Conservation (phyloP, 2,888 invertebrate genomes). For the Aphodius granarius region DNA sequence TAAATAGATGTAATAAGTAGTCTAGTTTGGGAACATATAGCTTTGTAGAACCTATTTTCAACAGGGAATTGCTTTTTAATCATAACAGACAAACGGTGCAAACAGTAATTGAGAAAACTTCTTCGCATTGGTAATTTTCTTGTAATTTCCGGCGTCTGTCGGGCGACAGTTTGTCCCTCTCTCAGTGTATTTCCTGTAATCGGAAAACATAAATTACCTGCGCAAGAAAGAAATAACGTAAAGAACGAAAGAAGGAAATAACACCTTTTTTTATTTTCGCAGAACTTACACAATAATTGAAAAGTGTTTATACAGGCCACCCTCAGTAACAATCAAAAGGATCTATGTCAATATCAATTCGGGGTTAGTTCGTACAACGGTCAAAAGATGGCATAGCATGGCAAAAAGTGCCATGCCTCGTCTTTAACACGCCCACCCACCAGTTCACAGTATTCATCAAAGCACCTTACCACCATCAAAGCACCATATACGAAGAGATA, state of each 20-base stretch:
- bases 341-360: too few species aligned
- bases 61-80: neutral
- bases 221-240: neutral
- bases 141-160: slow-evolving; percentile 11
- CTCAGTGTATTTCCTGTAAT: slow-evolving; percentile 7
- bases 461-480: too few species aligned
- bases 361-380: too few species aligned
- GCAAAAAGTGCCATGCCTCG: too few species aligned
- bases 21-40: too few species aligned
- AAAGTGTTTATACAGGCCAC: too few species aligned
- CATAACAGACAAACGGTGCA: neutral
- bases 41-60: neutral
- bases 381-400: too few species aligned
- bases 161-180: slow-evolving; percentile 1
- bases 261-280: neutral
- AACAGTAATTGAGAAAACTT: neutral
- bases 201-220: slow-evolving; percentile 7
- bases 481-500: too few species aligned
- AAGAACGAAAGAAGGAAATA: slow-evolving; percentile 7
- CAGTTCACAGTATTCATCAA: too few species aligned
- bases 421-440: too few species aligned
- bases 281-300: neutral
- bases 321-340: too few species aligned
- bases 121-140: slow-evolving; percentile 7
- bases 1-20: neutral